Percentiles rank a stretch among this genome's conserved stretches.
Evolutionary conservation across 1,140 invertebrate species (phyloP).

Genomic region (Cydia splendana): DNA sequence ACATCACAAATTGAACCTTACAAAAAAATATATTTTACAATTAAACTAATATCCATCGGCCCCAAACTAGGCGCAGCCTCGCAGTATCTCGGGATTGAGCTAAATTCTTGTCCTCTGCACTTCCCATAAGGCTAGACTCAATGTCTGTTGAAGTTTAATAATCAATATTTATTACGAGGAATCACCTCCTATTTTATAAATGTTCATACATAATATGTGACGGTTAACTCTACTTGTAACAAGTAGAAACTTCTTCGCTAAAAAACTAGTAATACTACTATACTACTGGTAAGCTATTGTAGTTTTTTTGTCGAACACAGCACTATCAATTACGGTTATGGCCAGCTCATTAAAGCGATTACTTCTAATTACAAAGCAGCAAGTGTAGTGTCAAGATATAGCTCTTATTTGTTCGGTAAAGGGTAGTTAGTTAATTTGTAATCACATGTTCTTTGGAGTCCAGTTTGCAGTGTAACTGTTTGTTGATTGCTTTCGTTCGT

Average conservation of each 20-base stretch:
- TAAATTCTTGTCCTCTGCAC: too few relatives aligned
- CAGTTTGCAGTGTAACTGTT: constrained; percentile 8
- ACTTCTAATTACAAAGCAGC: constrained; percentile 23
- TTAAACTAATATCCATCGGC: too few relatives aligned
- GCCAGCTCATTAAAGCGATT: constrained; percentile 20
- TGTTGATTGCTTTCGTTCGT: background rate
- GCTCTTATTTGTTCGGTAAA: constrained; percentile 18
- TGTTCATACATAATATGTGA: background rate
- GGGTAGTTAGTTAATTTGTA: constrained; percentile 21
- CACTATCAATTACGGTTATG: constrained; percentile 30
- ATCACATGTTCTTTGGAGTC: constrained; percentile 6
- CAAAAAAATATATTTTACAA: too few relatives aligned
- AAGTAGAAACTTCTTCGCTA: background rate
- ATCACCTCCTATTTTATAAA: background rate
- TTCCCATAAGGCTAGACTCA: too few relatives aligned
- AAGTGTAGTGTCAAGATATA: background rate
- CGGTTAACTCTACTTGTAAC: background rate
- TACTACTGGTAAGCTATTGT: background rate
- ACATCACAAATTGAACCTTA: too few relatives aligned
- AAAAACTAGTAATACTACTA: background rate
- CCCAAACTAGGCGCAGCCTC: too few relatives aligned
- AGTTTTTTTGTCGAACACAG: background rate
- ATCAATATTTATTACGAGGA: background rate
- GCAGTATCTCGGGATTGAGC: too few relatives aligned
- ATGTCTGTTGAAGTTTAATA: too few relatives aligned